A percentile compares a stretch with the other conserved stretches of the same genome.
These are phyloP conservation scores for Trididemnum clinides DNA, from an alignment of 23 tunicate genomes.

Conservation along the genomic window DNA sequence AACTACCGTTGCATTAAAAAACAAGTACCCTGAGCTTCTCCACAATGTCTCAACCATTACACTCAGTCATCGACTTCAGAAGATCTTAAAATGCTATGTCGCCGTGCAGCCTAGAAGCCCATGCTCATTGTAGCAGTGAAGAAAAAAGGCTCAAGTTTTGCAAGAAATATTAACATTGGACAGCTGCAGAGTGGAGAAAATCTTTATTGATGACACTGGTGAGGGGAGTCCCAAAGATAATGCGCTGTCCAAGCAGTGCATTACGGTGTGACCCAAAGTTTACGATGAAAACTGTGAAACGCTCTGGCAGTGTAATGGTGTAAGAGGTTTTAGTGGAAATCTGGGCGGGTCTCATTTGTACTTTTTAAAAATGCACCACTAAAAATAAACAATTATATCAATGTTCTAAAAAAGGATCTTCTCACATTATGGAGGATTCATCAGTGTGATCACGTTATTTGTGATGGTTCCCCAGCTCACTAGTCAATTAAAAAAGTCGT, in stretches of 20 bases:
- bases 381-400: conserved; percentile 16
- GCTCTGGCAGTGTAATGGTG: conserved; percentile 34
- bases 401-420: background rate
- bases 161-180: conserved; percentile 23
- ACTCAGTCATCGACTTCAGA: conserved; percentile 28
- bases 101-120: conserved; percentile 39
- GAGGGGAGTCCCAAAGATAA: conserved; percentile 12
- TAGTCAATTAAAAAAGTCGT: no score
- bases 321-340: conserved; percentile 19
- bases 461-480: conserved; percentile 4
- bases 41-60: conserved; percentile 24
- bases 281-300: conserved; percentile 10
- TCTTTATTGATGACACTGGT: conserved; percentile 29
- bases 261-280: conserved; percentile 19
- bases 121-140: conserved; percentile 27
- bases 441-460: background rate
- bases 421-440: conserved; percentile 20
- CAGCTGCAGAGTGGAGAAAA: conserved; percentile 22
- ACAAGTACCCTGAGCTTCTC: conserved; percentile 32
- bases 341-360: conserved; percentile 12
- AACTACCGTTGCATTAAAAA: conserved; percentile 20
- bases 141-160: conserved; percentile 31
- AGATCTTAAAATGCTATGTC: conserved; percentile 8
- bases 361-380: background rate
- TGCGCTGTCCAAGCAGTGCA: conserved; percentile 28